Conservation (phyloP, 2,797 vertebrate species). For the Psittacula derbiana region DNA sequence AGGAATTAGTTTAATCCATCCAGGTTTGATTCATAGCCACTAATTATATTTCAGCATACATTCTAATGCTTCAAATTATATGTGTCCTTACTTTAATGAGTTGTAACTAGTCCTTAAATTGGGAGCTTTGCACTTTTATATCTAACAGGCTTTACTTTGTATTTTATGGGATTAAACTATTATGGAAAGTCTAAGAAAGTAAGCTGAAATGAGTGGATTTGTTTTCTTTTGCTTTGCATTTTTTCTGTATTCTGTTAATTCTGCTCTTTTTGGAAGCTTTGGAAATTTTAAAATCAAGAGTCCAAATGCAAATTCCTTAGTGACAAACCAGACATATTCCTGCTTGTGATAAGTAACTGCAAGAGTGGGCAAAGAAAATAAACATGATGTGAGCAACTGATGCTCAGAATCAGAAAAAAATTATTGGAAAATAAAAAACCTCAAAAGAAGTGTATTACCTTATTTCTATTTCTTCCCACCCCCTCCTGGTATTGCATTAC, state of each 20-base stretch:
- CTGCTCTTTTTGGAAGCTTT: background rate
- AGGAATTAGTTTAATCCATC: constrained; percentile 72
- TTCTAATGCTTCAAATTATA: constrained; percentile 70
- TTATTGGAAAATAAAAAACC: background rate
- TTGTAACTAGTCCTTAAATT: constrained; percentile 73
- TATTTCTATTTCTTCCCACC: background rate
- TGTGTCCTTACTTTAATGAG: constrained; percentile 70
- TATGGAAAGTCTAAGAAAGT: constrained; percentile 25
- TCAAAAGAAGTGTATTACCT: background rate
- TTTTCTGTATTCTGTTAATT: background rate
- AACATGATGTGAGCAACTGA: background rate
- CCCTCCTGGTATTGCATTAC: background rate
- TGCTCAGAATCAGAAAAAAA: background rate
- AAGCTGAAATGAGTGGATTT: constrained; percentile 7
- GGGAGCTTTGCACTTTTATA: constrained; percentile 58
- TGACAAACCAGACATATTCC: background rate
- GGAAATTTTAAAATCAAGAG: background rate
- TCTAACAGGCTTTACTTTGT: constrained; percentile 66
- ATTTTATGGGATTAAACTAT: constrained; percentile 63
- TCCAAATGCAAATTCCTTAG: background rate
- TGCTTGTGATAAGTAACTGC: background rate
- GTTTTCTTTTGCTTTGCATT: background rate
- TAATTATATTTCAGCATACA: constrained; percentile 74
- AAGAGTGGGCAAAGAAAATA: background rate
- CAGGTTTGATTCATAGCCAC: constrained; percentile 68